phyloP scores from a whole-genome alignment of 1,140 invertebrate genomes.

The Macrobrachium rosenbergii region DNA sequence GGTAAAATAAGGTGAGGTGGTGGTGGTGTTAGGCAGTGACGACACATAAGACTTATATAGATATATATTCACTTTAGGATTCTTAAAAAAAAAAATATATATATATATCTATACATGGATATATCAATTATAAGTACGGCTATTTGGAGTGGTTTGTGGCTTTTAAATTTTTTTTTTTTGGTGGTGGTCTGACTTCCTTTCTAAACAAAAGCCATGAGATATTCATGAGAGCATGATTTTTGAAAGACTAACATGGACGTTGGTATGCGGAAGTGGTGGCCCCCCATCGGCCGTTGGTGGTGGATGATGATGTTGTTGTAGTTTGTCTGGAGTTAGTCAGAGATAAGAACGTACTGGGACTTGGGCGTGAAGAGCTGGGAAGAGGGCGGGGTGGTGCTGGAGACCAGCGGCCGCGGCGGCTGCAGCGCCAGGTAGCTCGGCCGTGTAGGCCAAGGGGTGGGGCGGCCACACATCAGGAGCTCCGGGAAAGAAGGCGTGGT shows the following conservation, averaged over 20 bases:
- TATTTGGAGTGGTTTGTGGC: neutral
- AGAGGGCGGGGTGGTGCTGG: conserved; percentile 85
- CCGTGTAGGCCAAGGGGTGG: conserved; percentile 87
- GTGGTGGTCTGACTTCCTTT: conserved; percentile 9
- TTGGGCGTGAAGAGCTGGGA: conserved; percentile 96
- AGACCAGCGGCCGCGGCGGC: conserved; percentile 82
- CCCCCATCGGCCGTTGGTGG: conserved; percentile 80
- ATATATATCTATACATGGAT: conserved; percentile 21
- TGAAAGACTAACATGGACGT: conserved; percentile 71
- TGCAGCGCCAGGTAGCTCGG: conserved; percentile 66
- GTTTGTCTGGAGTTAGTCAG: conserved; percentile 83
- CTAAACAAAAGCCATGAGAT: neutral
- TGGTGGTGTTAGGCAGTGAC: no score
- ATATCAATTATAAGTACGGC: conserved; percentile 1
- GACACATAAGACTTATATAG: neutral
- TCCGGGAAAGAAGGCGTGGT: conserved; percentile 93
- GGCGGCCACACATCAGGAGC: conserved; percentile 90
- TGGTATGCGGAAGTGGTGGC: conserved; percentile 72
- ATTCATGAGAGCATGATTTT: no score
- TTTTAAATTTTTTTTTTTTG: neutral
- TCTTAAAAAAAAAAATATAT: neutral
- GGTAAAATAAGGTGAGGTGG: no score
- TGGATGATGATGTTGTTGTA: conserved; percentile 54
- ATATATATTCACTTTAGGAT: conserved; percentile 8
- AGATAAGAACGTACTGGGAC: conserved; percentile 95